These are phyloP conservation scores for Oryzias javanicus DNA, from an alignment of 2,113 vertebrate genomes.

Conservation along the genomic window DNA sequence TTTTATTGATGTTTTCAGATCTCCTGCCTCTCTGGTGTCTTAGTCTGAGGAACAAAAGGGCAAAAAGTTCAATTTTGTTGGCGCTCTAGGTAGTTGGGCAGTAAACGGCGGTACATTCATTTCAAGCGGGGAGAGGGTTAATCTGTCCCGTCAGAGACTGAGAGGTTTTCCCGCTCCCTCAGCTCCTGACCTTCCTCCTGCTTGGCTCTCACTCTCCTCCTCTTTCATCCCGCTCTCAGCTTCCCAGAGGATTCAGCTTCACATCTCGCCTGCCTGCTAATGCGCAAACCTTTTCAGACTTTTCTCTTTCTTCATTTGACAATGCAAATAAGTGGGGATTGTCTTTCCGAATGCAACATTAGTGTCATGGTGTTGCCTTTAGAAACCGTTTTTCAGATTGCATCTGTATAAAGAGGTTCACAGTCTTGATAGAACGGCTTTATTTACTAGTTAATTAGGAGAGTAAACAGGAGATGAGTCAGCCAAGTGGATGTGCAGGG, in stretches of 20 bases:
- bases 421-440: constrained; percentile 22
- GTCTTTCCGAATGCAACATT: not conserved
- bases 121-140: constrained; percentile 12
- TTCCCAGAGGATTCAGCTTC: constrained; percentile 30
- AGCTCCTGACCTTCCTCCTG: constrained; percentile 47
- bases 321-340: too few species aligned
- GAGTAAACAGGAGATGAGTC: constrained; percentile 38
- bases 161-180: constrained; percentile 27
- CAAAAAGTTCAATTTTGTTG: constrained; percentile 22
- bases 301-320: not conserved
- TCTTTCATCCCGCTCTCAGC: constrained; percentile 36
- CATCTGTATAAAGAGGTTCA: constrained; percentile 19
- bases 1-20: constrained; percentile 49
- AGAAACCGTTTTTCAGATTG: not conserved
- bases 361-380: not conserved
- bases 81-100: not conserved
- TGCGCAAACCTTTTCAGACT: not conserved
- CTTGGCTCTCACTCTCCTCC: constrained; percentile 18
- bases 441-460: constrained; percentile 50
- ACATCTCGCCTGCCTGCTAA: constrained; percentile 4
- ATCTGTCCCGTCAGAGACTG: constrained; percentile 20
- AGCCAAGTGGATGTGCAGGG: constrained; percentile 14
- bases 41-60: constrained; percentile 33
- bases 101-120: constrained; percentile 1
- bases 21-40: constrained; percentile 30